Base-by-base conservation (phyloP, 64 coral and sea anemone genomes). In the Orbicella faveolata region DNA sequence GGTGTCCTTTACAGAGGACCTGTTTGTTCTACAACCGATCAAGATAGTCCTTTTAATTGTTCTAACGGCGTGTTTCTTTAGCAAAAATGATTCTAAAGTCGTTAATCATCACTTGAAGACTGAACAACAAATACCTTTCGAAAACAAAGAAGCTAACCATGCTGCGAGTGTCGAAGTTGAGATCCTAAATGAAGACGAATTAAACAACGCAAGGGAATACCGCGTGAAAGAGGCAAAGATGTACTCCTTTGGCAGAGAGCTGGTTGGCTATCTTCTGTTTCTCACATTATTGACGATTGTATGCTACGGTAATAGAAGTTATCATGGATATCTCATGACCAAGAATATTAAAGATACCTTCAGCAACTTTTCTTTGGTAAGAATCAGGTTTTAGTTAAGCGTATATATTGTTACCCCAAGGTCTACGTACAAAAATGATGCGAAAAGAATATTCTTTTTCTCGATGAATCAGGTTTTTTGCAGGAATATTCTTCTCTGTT, bases 1-100 rank as follows among this genome's bases (percentile, higher is more conserved):
- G 2, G 87, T 94, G 18, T 94, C 92, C 6, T 89, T 94, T 66
- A 89, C 89, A 35, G 86, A 89, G 63, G 92, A 93, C 67, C 34
- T 87, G 19, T 93, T 93, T 77, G 87, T 93, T 75, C 37, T 80
- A 8, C 92, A 93, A 76, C 92, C 92, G 2, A 81, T 93, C 25
- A 93, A 93, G 68, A 84, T 93, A 53, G 35, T 84, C 10, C 69
- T 69, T 13, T 39, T 93, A 8, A 79, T 87, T 33, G 9, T 83
- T 39, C 74, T 93, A 30, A 73, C 80, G 9, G 86, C 92, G 10
- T 84, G 65, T 89, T 53, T 93, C 25, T 34, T 93, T 68, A 37
- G 63, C 19, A 83, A 89, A 61, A 76, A 34, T 16, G 86, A 89
- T 2, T 34, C 52, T 4, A 83, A 74, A 25, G 79, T 64, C 34